These are phyloP conservation scores for Centropyge bicolor DNA, from an alignment of 2,797 vertebrate genomes.

Conservation along the genomic window DNA sequence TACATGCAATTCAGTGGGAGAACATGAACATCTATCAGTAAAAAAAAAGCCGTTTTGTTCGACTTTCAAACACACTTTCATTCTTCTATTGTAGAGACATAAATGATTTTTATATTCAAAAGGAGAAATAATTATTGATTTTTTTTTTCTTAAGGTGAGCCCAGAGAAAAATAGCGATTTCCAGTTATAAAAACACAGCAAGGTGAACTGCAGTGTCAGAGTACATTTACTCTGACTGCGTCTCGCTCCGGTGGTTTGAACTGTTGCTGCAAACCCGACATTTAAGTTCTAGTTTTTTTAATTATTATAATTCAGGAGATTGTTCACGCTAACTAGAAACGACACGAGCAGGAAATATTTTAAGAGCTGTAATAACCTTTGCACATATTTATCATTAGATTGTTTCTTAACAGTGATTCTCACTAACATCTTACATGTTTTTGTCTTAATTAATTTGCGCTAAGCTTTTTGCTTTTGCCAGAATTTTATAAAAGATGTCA, in stretches of 20 bases:
- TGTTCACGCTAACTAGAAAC: neutral
- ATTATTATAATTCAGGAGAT: neutral
- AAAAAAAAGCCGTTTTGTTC: neutral
- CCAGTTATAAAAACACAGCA: neutral
- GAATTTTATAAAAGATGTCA: neutral
- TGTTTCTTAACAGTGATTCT: neutral
- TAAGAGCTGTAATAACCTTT: neutral
- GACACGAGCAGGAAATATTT: neutral
- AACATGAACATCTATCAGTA: too few relatives aligned
- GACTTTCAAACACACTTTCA: too few relatives aligned
- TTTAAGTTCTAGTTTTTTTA: neutral
- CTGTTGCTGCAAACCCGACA: neutral
- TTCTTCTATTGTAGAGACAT: neutral
- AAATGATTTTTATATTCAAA: neutral
- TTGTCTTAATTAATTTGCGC: neutral
- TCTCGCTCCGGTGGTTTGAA: neutral
- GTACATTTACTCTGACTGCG: neutral
- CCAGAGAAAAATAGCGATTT: neutral
- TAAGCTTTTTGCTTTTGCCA: neutral
- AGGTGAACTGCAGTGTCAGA: neutral
- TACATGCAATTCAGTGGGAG: too few relatives aligned
- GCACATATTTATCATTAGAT: neutral
- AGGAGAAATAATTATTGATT: neutral
- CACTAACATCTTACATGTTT: neutral
- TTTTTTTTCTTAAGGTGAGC: neutral